These are phyloP conservation scores for Smutsia gigantea DNA, from an alignment of 2,797 vertebrate species.

Conservation along the genomic window DNA sequence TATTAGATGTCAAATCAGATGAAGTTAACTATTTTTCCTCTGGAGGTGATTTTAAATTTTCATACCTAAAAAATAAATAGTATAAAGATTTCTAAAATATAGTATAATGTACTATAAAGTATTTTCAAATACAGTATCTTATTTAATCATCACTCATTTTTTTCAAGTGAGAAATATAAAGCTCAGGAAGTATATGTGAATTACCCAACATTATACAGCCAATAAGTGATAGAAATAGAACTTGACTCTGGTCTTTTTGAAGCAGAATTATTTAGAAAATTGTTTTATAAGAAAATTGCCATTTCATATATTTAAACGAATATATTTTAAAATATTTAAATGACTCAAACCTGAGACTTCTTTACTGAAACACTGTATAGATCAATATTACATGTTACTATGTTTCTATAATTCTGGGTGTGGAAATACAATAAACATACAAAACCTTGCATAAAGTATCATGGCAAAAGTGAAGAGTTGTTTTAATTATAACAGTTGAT, in stretches of 20 bases:
- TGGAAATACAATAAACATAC: neutral
- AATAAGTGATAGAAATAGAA: neutral
- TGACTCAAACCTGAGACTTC: neutral
- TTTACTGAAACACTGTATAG: neutral
- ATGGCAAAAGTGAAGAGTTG: neutral
- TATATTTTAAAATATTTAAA: neutral
- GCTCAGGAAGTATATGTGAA: neutral
- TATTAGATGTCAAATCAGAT: neutral
- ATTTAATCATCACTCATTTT: constrained; percentile 30
- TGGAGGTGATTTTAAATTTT: neutral
- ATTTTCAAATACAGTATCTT: neutral
- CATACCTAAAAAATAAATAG: neutral
- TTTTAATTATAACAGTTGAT: neutral
- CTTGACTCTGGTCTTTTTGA: neutral
- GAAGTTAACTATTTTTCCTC: neutral
- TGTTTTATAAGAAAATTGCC: neutral
- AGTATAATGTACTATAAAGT: neutral
- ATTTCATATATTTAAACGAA: neutral
- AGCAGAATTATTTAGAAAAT: neutral
- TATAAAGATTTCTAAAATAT: neutral
- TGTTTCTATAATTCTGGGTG: neutral
- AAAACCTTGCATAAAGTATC: neutral
- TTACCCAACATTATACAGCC: neutral
- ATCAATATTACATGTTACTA: neutral
- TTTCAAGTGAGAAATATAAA: neutral